phyloP scores from a whole-genome alignment of 2,888 invertebrate genomes.

The Synergus laeviventris region DNA sequence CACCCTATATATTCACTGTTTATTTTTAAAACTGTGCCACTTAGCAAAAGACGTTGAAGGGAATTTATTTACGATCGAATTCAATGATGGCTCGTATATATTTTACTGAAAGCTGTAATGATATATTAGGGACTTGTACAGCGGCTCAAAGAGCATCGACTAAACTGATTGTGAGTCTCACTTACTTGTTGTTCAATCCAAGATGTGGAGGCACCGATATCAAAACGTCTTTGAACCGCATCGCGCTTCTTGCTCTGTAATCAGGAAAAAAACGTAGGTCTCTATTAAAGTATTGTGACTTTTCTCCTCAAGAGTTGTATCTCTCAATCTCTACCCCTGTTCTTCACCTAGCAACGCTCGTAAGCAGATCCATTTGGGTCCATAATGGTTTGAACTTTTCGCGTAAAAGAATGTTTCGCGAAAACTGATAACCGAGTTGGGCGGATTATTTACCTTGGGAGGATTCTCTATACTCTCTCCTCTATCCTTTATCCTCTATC shows the following conservation, averaged over 20 bases:
- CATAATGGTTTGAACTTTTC: not conserved
- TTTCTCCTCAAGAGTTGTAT: not conserved
- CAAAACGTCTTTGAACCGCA: slow-evolving; percentile 71
- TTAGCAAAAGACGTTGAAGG: not conserved
- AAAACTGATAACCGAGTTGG: not conserved
- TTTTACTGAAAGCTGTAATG: not conserved
- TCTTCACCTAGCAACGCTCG: not conserved
- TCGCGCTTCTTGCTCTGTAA: slow-evolving; percentile 61
- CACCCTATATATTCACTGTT: not conserved
- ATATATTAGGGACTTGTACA: not conserved
- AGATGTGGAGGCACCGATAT: slow-evolving; percentile 66
- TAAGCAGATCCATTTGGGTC: not conserved
- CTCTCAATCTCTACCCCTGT: not conserved
- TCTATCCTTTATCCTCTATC: not conserved
- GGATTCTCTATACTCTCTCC: too few species aligned
- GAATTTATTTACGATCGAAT: not conserved
- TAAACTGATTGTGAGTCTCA: not conserved
- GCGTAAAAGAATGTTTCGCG: not conserved
- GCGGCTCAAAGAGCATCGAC: not conserved
- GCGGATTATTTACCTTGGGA: not conserved
- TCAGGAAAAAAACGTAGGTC: slow-evolving; percentile 27
- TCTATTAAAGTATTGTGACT: not conserved
- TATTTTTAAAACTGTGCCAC: not conserved
- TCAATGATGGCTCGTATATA: not conserved
- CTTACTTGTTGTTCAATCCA: slow-evolving; percentile 68